Base-by-base conservation (phyloP, 2,113 vertebrate species). In the Platycercus adscitus region DNA sequence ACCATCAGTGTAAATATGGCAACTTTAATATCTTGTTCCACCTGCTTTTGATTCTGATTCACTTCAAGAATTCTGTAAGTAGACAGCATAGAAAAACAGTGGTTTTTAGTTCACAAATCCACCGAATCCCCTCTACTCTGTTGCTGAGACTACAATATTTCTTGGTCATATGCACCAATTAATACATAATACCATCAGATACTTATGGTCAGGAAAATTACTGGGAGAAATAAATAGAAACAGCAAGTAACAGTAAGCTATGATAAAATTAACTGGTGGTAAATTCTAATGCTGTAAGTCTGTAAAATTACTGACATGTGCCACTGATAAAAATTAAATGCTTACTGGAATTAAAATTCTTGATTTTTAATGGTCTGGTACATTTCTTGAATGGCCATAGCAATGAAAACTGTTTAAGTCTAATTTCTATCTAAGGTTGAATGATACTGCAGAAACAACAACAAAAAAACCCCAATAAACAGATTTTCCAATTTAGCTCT, bases 21-120 rank as follows among this genome's bases (percentile, higher is more conserved):
- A 96, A 99, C 99, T 98, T 99, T 99, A 90, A 99, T 99, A 96
- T 99, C 99, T 93, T 99, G 99, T 58, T 99, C 99, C 82, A 99
- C 99, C 33, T 98, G 97, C 73, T 99, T 99, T 76, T 99, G 99
- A 97, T 99, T 99, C 96, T 99, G 99, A 94, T 99, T 99, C 65
- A 99, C 99, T 96, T 99, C 99, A 89, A 99, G 98, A 91, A 99
- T 99, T 96, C 99, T 99, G 96, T 41, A 97, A 98, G 65, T 25
- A 88, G 94, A 98, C 70, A 63, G 33, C 17, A 80, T 8, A 94
- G 37, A 94, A 95, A 95, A 95, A 79, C 31, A 20, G 88, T n/a
- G 8, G 44, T 47, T 13, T 87, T 95, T 68, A 87, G 14, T 23
- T 80, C 73, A 92, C 18, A 95, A 93, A 79, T 8, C 10, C 64